Base-by-base conservation (phyloP, 2,888 invertebrate genomes). In the Trichogramma evanescens region DNA sequence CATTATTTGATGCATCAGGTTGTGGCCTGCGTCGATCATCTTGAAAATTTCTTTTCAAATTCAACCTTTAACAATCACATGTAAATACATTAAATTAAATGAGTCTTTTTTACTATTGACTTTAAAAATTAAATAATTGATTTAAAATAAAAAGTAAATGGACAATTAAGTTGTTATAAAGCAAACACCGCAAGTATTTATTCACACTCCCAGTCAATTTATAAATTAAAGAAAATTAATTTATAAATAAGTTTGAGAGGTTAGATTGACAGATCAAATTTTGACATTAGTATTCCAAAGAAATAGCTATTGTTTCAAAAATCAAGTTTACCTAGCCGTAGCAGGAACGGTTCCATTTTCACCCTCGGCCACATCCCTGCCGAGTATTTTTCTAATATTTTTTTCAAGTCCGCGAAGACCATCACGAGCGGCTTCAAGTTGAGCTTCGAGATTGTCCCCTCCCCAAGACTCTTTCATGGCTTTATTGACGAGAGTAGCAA, bases 341-440 rank as follows among this genome's bases (percentile, higher is more conserved):
- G 65, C 69, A 60, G 73, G 76, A 13, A 68, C 45, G 5, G 74
- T 68, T 43, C 72, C 73, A 66, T 74, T 76, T 67, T 77, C 78
- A 9, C 73, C 74, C 40, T 78, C 77, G 62, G 77, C 75, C 51
- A 76, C 70, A 69, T 78, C 78, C 58, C 77, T 72, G 58, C 78
- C 78, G 49, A 77, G 68, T 56, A 78, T 77, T 67, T 78, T 78
- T 42, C 77, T 70, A 54, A 78, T 78, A 66, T 74, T 76, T 8
- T 71, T 72, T 60, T 78, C 78, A 49, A 77, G 71, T 46, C 74
- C 75, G 50, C 76, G 71, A 8, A 77, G 71, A 49, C 71, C 75
- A 65, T 78, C 76, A 6, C 77, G 73, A 7, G 78, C 78, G 3
- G 74, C 72, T 67, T 76, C 77, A 50, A 77, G 69, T 61, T 76